Percentiles rank a stretch among this genome's conserved stretches.
Evolutionary conservation across 2,113 vertebrate genomes (phyloP).

Genomic region (Ceyx melanurus): DNA sequence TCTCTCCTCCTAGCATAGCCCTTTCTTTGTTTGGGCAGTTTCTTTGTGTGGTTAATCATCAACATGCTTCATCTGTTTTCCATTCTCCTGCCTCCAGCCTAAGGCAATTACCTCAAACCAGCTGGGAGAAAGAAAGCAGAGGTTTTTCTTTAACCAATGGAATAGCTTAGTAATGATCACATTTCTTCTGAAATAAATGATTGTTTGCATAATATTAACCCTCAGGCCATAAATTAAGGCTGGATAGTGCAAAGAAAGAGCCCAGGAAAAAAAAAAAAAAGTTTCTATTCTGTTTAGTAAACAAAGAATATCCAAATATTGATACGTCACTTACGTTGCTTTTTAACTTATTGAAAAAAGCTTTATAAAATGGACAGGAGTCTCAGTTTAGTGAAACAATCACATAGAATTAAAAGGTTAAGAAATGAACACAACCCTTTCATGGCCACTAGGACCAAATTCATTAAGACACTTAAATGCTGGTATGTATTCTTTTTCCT

Average conservation of each 20-base stretch:
- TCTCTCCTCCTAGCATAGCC: neutral
- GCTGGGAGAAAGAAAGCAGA: constrained; percentile 23
- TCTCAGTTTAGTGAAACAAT: neutral
- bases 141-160: neutral
- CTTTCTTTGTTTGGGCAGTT: constrained; percentile 12
- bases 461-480: neutral
- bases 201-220: neutral
- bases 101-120: constrained; percentile 36
- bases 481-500: neutral
- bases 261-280: neutral
- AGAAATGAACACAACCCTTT: neutral
- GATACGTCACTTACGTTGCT: neutral
- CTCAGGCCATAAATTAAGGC: neutral
- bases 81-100: constrained; percentile 15
- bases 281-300: neutral
- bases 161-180: neutral
- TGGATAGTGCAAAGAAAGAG: neutral
- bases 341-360: neutral
- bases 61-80: constrained; percentile 48
- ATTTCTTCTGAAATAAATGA: constrained; percentile 24
- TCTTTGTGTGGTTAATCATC: constrained; percentile 43
- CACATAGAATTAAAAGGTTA: neutral
- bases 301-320: constrained; percentile 7
- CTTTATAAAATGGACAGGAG: neutral
- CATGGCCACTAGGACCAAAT: neutral